These are phyloP conservation scores for Nasua narica DNA, from an alignment of 2,797 vertebrate genomes.

Conservation along the genomic window DNA sequence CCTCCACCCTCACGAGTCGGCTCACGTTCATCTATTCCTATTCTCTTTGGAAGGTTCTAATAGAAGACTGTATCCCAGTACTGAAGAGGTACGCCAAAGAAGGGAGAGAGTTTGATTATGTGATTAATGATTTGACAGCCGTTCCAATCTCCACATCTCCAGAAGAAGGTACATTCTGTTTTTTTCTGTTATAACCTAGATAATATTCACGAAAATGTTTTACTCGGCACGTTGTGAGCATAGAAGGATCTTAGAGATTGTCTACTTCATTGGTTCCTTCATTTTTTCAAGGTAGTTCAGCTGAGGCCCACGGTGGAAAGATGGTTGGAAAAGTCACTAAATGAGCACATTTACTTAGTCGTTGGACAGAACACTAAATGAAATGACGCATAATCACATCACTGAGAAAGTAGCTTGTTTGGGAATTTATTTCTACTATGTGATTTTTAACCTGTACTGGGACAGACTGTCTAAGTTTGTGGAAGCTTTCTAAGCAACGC, in stretches of 20 bases:
- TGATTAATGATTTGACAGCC: constrained; percentile 98
- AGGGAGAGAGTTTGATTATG: constrained; percentile 96
- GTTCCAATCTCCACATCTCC: constrained; percentile 97
- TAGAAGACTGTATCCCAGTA: constrained; percentile 97
- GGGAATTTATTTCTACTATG: not conserved
- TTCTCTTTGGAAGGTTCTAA: constrained; percentile 88
- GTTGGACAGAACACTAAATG: not conserved
- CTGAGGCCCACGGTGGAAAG: not conserved
- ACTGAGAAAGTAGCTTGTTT: not conserved
- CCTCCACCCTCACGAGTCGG: not conserved
- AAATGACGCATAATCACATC: not conserved
- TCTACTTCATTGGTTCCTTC: not conserved
- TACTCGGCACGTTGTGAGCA: not conserved
- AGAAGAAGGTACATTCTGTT: constrained; percentile 91
- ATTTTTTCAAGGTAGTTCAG: constrained; percentile 15
- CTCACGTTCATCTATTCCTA: not conserved
- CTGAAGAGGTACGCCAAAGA: constrained; percentile 97
- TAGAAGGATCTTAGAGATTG: not conserved
- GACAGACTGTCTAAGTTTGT: not conserved
- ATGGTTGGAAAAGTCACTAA: not conserved
- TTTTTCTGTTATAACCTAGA: not conserved
- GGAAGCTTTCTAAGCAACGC: not conserved
- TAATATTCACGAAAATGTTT: not conserved
- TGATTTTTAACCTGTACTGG: not conserved
- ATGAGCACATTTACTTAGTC: not conserved